Evolutionary conservation across 1,140 invertebrate species (phyloP).

Genomic region (Drosophila pseudoananassae): DNA sequence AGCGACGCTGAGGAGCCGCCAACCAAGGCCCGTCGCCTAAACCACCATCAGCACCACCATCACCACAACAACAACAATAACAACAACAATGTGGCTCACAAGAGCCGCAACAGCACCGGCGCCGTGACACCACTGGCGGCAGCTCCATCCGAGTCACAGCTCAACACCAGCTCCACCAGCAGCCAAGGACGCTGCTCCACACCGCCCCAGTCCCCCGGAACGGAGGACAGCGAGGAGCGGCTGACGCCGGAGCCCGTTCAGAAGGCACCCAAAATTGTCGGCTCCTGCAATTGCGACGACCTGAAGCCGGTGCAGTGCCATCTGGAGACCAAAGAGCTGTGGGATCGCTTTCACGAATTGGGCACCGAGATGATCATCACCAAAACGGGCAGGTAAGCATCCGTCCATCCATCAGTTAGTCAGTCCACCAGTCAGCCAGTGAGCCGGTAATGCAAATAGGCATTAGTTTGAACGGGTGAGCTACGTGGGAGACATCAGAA

Average conservation of each 20-base stretch:
- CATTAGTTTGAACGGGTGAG: constrained; percentile 28
- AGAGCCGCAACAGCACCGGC: constrained; percentile 59
- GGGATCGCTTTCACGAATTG: constrained; percentile 97
- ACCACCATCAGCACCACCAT: constrained; percentile 64
- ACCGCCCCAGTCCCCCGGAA: constrained; percentile 77
- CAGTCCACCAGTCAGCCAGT: constrained; percentile 31
- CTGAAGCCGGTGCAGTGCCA: constrained; percentile 93
- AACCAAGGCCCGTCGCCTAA: constrained; percentile 70
- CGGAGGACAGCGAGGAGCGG: constrained; percentile 81
- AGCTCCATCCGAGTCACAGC: constrained; percentile 48
- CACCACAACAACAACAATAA: constrained; percentile 58
- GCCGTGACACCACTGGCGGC: constrained; percentile 35
- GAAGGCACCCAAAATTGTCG: constrained; percentile 84
- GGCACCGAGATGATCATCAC: constrained; percentile 99
- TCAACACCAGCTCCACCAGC: constrained; percentile 79
- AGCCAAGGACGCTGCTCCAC: constrained; percentile 82
- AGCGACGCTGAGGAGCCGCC: constrained; percentile 84
- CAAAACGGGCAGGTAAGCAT: constrained; percentile 95
- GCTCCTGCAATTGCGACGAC: constrained; percentile 93
- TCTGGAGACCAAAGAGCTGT: constrained; percentile 96
- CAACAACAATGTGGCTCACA: constrained; percentile 62
- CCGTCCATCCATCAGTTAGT: constrained; percentile 11
- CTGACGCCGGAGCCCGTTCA: constrained; percentile 82
- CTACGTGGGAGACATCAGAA: constrained; percentile 26
- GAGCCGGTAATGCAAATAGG: constrained; percentile 8